Evolutionary conservation across 2,888 invertebrate species (phyloP).

Genomic region (Hirtodrosophila alboralis): DNA sequence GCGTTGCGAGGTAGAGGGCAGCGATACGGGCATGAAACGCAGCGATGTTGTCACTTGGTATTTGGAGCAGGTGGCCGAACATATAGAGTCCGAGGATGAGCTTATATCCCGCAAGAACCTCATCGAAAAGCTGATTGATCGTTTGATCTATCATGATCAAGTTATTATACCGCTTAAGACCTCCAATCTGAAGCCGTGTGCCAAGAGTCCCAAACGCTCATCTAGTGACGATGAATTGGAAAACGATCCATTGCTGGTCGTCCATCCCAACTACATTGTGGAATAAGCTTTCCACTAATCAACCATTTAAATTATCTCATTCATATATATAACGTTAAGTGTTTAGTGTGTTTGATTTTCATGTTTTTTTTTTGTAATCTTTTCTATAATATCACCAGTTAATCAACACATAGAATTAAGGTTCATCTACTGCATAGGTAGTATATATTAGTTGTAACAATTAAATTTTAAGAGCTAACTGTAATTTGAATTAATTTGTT

Average conservation of each 20-base stretch:
- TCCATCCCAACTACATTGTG: constrained; percentile 97
- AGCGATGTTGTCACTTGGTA: constrained; percentile 97
- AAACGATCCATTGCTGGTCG: constrained; percentile 91
- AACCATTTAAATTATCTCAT: constrained; percentile 7
- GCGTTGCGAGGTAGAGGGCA: constrained; percentile 87
- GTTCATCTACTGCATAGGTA: constrained; percentile 17
- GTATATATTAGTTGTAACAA: background rate
- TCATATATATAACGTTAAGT: constrained; percentile 29
- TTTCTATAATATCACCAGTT: background rate
- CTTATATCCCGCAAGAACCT: constrained; percentile 93
- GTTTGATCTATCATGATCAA: constrained; percentile 90
- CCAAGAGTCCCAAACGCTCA: constrained; percentile 36
- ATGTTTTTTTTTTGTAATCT: constrained; percentile 13
- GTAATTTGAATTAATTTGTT: constrained; percentile 1
- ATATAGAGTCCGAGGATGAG: constrained; percentile 96
- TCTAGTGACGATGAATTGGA: constrained; percentile 59
- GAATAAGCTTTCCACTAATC: constrained; percentile 84
- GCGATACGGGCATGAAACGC: constrained; percentile 88
- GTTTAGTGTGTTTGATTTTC: too few relatives aligned
- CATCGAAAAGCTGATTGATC: constrained; percentile 96
- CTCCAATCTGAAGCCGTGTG: constrained; percentile 67
- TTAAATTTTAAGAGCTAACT: constrained; percentile 6
- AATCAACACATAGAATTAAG: background rate
- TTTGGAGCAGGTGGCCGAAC: constrained; percentile 92
- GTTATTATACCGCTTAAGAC: constrained; percentile 83